A percentile compares a stretch with the other conserved stretches of the same genome.
Evolutionary conservation across 2,797 vertebrate genomes (phyloP).

Genomic region (Microhierax caerulescens): DNA sequence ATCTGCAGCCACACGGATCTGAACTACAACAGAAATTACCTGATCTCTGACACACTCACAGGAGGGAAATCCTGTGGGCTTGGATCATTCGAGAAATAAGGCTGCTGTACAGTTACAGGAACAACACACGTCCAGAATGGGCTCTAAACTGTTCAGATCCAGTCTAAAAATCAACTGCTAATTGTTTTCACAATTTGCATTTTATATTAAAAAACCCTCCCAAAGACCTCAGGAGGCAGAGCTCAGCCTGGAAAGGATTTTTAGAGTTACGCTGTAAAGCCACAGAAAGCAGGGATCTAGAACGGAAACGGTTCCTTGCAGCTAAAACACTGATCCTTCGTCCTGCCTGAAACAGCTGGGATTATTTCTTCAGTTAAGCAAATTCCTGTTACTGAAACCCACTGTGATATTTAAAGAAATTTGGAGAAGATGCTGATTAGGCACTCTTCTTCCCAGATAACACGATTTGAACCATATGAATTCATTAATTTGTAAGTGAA

Average conservation of each 20-base stretch:
- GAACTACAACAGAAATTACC: neutral
- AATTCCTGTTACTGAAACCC: neutral
- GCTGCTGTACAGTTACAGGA: neutral
- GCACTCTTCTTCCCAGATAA: neutral
- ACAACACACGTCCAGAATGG: neutral
- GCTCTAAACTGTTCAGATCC: neutral
- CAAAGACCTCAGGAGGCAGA: neutral
- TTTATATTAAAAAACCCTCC: neutral
- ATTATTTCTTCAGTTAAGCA: neutral
- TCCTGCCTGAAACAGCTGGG: neutral
- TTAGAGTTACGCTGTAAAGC: neutral
- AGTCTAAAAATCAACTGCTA: neutral
- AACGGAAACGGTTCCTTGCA: neutral
- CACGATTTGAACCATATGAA: neutral
- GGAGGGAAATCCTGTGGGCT: neutral
- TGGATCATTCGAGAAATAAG: neutral
- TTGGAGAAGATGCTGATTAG: neutral
- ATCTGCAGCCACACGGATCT: neutral
- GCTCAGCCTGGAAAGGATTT: conserved; percentile 5
- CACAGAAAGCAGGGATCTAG: neutral
- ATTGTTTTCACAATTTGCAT: neutral
- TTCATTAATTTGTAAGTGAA: neutral
- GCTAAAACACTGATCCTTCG: neutral
- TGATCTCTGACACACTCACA: neutral
- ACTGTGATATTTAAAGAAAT: neutral